These are phyloP conservation scores for Leucophenga varia DNA, from an alignment of 1,140 invertebrate species.

Conservation along the genomic window DNA sequence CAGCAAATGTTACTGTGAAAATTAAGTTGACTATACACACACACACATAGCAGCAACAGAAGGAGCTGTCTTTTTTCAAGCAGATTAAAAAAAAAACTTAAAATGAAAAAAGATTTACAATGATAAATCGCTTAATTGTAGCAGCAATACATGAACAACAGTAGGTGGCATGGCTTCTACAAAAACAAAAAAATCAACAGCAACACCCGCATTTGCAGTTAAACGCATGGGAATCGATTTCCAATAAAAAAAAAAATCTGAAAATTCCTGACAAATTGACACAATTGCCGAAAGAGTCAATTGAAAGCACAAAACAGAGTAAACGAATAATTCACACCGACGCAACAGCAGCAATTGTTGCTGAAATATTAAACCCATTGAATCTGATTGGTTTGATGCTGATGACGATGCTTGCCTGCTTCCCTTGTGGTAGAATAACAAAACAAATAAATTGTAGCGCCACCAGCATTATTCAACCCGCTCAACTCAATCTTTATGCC, in stretches of 20 bases:
- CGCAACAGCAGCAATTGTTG: not conserved
- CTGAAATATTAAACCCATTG: too few relatives aligned
- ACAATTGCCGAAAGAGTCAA: slow-evolving; percentile 50
- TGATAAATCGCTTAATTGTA: slow-evolving; percentile 54
- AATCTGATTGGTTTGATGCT: too few relatives aligned
- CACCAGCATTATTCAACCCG: slow-evolving; percentile 19
- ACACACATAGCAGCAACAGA: slow-evolving; percentile 12
- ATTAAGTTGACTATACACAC: slow-evolving; percentile 36
- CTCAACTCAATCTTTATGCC: slow-evolving; percentile 1
- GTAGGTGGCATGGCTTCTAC: slow-evolving; percentile 39
- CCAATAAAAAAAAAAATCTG: slow-evolving; percentile 25
- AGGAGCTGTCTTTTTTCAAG: too few relatives aligned
- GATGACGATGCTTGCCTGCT: slow-evolving; percentile 8
- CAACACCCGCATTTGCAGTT: slow-evolving; percentile 6
- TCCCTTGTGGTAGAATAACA: too few relatives aligned
- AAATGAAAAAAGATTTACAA: slow-evolving; percentile 26
- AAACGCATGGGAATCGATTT: too few relatives aligned
- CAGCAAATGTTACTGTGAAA: slow-evolving; percentile 28
- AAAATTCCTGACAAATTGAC: slow-evolving; percentile 46
- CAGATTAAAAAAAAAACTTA: too few relatives aligned
- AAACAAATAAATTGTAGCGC: slow-evolving; percentile 22
- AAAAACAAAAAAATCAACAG: slow-evolving; percentile 23
- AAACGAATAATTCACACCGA: slow-evolving; percentile 20
- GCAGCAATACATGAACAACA: slow-evolving; percentile 44
- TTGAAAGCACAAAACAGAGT: slow-evolving; percentile 23